Evolutionary conservation across 2,797 vertebrate species (phyloP).

Genomic region (Momotus momota): DNA sequence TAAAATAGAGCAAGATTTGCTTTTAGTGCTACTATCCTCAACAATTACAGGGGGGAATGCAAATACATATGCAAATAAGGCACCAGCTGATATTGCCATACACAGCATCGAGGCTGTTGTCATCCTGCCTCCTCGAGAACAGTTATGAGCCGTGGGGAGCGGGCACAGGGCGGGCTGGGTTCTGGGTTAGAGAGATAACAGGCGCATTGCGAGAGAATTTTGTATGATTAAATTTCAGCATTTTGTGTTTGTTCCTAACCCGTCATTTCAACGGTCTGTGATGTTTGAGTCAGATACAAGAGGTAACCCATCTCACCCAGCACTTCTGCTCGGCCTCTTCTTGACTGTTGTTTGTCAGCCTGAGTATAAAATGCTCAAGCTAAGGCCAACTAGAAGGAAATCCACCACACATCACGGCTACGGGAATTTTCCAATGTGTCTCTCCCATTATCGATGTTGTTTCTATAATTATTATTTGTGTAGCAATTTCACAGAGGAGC

Average conservation of each 20-base stretch:
- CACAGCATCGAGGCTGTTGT: neutral
- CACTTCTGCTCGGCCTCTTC: constrained; percentile 21
- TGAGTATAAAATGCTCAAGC: neutral
- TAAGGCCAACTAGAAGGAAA: neutral
- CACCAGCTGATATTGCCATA: neutral
- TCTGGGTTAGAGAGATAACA: constrained; percentile 52
- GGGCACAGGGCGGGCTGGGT: constrained; percentile 19
- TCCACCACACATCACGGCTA: neutral
- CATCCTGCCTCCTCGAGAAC: neutral
- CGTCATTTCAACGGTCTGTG: constrained; percentile 36
- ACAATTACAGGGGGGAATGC: constrained; percentile 58
- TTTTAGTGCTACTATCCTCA: constrained; percentile 34
- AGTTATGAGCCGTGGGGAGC: neutral
- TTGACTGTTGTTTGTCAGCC: neutral
- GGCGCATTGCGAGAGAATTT: constrained; percentile 50
- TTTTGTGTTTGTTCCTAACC: constrained; percentile 42
- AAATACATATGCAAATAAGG: constrained; percentile 73
- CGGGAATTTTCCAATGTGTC: accelerated
- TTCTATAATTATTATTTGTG: neutral
- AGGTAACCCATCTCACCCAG: constrained; percentile 1
- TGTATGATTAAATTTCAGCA: constrained; percentile 56
- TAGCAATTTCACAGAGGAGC: neutral
- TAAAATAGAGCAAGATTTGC: constrained; percentile 21
- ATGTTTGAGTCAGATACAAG: constrained; percentile 14
- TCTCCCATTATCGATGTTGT: neutral